These are phyloP conservation scores for Rhyacophila evoluta DNA, from an alignment of 2,888 invertebrate genomes.

Conservation along the genomic window DNA sequence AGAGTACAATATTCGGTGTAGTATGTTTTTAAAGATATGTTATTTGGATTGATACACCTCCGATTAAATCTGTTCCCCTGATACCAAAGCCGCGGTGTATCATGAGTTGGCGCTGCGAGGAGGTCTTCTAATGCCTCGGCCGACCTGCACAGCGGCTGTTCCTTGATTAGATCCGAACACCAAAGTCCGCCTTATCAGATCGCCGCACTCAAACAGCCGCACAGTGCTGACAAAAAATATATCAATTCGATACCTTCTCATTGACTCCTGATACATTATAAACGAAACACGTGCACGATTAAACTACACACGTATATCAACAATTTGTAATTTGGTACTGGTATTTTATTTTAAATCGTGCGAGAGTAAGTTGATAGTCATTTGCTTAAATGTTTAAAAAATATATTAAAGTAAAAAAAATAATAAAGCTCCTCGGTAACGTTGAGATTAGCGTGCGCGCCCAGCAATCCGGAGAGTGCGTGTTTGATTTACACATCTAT, in stretches of 20 bases:
- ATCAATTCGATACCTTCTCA: neutral
- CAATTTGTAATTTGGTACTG: no score
- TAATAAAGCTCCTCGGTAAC: no score
- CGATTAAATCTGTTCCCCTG: neutral
- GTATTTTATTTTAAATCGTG: no score
- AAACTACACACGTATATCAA: no score
- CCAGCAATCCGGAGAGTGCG: no score
- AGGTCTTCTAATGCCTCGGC: conserved; percentile 12
- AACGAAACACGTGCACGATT: neutral
- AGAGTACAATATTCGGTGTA: no score
- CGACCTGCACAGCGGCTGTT: neutral
- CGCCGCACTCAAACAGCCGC: neutral
- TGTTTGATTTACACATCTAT: no score
- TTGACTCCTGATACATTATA: conserved; percentile 1
- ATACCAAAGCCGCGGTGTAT: neutral
- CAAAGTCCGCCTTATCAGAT: conserved; percentile 17
- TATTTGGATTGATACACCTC: neutral
- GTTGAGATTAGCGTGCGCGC: no score
- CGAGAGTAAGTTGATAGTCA: no score
- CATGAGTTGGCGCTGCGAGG: conserved; percentile 3
- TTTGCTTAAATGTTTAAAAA: no score
- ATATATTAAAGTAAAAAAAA: no score
- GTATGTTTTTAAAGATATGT: no score
- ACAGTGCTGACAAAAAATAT: conserved; percentile 8
- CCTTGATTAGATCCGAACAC: conserved; percentile 20